A percentile compares a stretch with the other conserved stretches of the same genome.
These are phyloP conservation scores for Penaeus vannamei DNA, from an alignment of 1,140 invertebrate species.

Conservation along the genomic window DNA sequence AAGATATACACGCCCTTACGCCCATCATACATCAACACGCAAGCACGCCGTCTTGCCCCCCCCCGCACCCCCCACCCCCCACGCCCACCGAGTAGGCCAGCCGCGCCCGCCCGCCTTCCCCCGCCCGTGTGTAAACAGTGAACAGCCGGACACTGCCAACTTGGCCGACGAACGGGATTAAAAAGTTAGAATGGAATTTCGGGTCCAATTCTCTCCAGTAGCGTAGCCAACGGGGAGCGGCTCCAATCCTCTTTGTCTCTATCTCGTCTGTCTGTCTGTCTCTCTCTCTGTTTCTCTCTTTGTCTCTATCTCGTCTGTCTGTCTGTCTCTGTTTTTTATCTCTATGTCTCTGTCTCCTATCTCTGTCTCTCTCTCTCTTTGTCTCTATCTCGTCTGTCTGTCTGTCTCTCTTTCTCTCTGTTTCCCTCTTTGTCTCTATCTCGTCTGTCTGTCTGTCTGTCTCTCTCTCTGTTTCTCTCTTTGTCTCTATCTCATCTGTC, in stretches of 20 bases:
- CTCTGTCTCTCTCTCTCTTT: constrained; percentile 13
- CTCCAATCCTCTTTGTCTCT: constrained; percentile 23
- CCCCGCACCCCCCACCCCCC: too few relatives aligned
- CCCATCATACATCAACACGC: too few relatives aligned
- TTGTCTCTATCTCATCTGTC: too few relatives aligned
- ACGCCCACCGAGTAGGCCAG: too few relatives aligned
- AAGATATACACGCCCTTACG: too few relatives aligned
- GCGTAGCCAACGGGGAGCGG: constrained; percentile 25
- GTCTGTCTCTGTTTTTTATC: too few relatives aligned
- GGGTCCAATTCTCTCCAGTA: constrained; percentile 55
- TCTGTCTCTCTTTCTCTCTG: neutral
- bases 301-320: neutral
- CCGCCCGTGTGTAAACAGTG: too few relatives aligned
- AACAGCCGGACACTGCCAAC: constrained; percentile 24
- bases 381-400: neutral
- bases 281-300: neutral
- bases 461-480: too few relatives aligned
- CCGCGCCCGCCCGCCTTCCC: too few relatives aligned
- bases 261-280: neutral
- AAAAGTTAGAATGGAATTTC: constrained; percentile 59
- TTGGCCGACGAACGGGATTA: constrained; percentile 39
- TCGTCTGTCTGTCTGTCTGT: neutral
- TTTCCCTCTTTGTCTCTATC: too few relatives aligned
- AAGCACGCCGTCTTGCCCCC: too few relatives aligned
- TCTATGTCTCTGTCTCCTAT: neutral